phyloP scores from a whole-genome alignment of 2,888 invertebrate species.

The Platerodrilus igneus region DNA sequence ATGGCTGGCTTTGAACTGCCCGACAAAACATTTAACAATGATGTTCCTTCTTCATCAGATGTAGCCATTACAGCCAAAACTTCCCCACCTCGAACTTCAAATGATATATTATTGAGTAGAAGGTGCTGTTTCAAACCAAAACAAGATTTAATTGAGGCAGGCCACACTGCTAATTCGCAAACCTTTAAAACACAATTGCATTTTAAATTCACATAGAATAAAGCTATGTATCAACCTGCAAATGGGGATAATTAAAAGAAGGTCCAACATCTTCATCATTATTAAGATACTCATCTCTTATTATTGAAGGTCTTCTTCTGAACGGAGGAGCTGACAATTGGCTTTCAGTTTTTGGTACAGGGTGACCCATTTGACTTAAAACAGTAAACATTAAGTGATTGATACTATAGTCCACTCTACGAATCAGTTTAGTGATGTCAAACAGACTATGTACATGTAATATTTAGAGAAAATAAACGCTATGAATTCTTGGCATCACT shows the following conservation, averaged over 20 bases:
- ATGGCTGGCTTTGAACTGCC: conserved; percentile 58
- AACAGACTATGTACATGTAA: too few species aligned
- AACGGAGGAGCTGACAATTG: conserved; percentile 57
- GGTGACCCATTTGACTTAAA: conserved; percentile 47
- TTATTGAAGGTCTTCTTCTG: conserved; percentile 51
- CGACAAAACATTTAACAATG: conserved; percentile 79
- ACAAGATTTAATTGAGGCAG: conserved; percentile 21
- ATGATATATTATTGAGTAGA: conserved; percentile 63
- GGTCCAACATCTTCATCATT: conserved; percentile 54
- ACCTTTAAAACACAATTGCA: conserved; percentile 19
- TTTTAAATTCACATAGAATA: not conserved
- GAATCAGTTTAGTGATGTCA: too few species aligned
- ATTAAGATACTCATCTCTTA: conserved; percentile 55
- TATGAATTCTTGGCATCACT: not conserved
- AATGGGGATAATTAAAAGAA: conserved; percentile 57
- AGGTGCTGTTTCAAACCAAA: conserved; percentile 39
- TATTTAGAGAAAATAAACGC: not conserved
- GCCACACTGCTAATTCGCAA: conserved; percentile 30
- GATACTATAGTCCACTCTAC: too few species aligned
- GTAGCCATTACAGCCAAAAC: conserved; percentile 88
- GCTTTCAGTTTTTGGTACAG: conserved; percentile 62
- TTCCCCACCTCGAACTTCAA: conserved; percentile 89
- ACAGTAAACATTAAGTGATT: too few species aligned
- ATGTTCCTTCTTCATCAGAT: conserved; percentile 78
- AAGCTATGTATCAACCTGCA: conserved; percentile 56